Evolutionary conservation across 2,888 invertebrate genomes (phyloP).

Genomic region (Brachyopa scutellaris): DNA sequence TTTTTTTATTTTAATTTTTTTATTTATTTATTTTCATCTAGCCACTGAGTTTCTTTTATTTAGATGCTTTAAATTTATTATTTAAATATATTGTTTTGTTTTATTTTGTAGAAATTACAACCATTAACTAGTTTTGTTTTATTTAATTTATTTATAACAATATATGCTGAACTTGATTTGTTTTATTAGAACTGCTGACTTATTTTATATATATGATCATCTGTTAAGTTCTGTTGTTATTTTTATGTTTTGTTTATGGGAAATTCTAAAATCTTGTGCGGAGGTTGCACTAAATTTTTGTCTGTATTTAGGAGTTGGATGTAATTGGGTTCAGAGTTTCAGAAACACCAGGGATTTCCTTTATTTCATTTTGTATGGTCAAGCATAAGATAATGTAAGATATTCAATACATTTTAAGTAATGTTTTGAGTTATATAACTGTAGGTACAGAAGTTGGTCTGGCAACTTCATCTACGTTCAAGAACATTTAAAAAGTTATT

Average conservation of each 20-base stretch:
- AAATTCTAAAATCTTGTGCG: conserved; percentile 45
- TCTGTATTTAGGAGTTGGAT: background rate
- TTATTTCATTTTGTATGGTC: no score
- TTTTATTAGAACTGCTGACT: background rate
- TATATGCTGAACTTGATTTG: conserved; percentile 28
- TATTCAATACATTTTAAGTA: no score
- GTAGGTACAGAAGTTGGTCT: no score
- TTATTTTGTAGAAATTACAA: conserved; percentile 47
- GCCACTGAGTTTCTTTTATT: conserved; percentile 6
- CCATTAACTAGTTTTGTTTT: conserved; percentile 49
- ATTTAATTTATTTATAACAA: conserved; percentile 1
- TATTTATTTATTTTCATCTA: conserved; percentile 13
- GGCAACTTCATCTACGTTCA: no score
- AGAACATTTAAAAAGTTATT: no score
- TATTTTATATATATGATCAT: background rate
- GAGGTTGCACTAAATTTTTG: conserved; percentile 40
- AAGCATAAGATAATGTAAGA: no score
- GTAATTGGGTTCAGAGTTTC: background rate
- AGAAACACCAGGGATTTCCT: no score
- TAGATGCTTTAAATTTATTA: conserved; percentile 25
- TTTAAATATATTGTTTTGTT: conserved; percentile 6
- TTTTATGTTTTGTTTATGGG: conserved; percentile 24
- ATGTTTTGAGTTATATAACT: no score
- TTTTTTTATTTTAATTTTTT: no score
- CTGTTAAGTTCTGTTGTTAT: background rate